phyloP scores from a whole-genome alignment of 2,888 invertebrate species.

The Torymus auratus region DNA sequence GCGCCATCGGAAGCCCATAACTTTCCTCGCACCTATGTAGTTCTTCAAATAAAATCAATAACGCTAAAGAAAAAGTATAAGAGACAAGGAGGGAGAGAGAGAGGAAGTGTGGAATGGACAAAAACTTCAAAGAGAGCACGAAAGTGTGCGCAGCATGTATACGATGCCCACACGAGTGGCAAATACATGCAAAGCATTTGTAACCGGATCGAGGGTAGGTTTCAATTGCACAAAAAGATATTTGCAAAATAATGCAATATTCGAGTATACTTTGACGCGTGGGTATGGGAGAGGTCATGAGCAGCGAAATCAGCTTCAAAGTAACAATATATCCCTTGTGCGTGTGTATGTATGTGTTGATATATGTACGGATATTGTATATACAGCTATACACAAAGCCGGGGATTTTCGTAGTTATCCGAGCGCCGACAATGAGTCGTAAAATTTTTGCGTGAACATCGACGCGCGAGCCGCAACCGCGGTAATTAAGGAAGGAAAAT shows the following conservation, averaged over 20 bases:
- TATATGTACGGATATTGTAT: neutral
- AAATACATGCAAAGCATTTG: slow-evolving; percentile 36
- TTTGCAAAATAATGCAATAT: slow-evolving; percentile 49
- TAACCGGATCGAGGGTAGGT: slow-evolving; percentile 37
- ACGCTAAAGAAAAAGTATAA: neutral
- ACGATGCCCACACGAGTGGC: neutral
- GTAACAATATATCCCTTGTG: slow-evolving; percentile 16
- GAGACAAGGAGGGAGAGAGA: neutral
- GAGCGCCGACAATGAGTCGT: slow-evolving; percentile 43
- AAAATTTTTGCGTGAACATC: slow-evolving; percentile 40
- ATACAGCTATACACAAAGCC: neutral
- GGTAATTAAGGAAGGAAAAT: slow-evolving; percentile 36
- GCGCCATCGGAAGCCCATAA: neutral
- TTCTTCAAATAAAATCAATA: slow-evolving; percentile 12
- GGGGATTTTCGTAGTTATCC: slow-evolving; percentile 40
- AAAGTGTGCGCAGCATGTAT: neutral
- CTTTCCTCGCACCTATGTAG: neutral
- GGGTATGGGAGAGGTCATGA: neutral
- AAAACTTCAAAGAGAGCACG: too few relatives aligned
- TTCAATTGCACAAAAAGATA: slow-evolving; percentile 42
- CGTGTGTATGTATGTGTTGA: neutral
- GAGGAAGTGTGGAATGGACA: too few relatives aligned
- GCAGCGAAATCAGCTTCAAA: slow-evolving; percentile 4
- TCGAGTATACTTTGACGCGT: slow-evolving; percentile 1
- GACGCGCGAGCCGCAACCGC: neutral